These are phyloP conservation scores for Eupleurogrammus muticus DNA, from an alignment of 2,797 vertebrate genomes.

Conservation along the genomic window DNA sequence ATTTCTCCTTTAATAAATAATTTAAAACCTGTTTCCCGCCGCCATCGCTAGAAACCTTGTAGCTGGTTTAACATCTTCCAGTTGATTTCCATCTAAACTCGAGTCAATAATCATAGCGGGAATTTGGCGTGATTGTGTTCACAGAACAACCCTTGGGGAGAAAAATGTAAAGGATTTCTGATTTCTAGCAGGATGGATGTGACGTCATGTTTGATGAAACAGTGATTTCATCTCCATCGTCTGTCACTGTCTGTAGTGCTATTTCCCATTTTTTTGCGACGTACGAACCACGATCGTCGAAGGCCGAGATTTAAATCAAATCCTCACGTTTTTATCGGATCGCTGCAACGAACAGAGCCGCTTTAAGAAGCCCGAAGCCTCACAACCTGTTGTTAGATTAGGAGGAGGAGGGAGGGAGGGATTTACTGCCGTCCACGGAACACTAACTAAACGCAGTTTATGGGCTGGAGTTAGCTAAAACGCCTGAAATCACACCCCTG, in stretches of 20 bases:
- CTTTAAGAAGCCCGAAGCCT: no score
- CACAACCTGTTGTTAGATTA: no score
- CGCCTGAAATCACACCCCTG: no score
- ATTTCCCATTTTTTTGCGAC: no score
- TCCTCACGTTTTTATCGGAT: no score
- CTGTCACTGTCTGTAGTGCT: neutral
- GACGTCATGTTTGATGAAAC: slow-evolving; percentile 20
- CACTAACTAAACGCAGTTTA: no score
- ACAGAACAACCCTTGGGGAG: slow-evolving; percentile 51
- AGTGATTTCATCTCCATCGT: neutral
- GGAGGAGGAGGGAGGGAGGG: no score
- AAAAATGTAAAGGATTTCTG: slow-evolving; percentile 48
- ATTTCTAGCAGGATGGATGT: slow-evolving; percentile 25
- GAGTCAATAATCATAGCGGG: slow-evolving; percentile 74
- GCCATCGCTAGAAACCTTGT: slow-evolving; percentile 52
- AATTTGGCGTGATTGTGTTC: slow-evolving; percentile 65
- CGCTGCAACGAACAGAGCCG: no score
- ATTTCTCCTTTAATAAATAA: slow-evolving; percentile 47
- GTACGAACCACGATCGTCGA: no score
- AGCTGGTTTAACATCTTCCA: slow-evolving; percentile 41
- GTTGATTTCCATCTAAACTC: slow-evolving; percentile 70
- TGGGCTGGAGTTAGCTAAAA: no score
- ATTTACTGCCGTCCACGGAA: no score
- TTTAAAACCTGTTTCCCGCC: slow-evolving; percentile 52
- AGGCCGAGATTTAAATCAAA: no score